phyloP scores from a whole-genome alignment of 2,113 vertebrate species.

The Coptodon bakossiorum region DNA sequence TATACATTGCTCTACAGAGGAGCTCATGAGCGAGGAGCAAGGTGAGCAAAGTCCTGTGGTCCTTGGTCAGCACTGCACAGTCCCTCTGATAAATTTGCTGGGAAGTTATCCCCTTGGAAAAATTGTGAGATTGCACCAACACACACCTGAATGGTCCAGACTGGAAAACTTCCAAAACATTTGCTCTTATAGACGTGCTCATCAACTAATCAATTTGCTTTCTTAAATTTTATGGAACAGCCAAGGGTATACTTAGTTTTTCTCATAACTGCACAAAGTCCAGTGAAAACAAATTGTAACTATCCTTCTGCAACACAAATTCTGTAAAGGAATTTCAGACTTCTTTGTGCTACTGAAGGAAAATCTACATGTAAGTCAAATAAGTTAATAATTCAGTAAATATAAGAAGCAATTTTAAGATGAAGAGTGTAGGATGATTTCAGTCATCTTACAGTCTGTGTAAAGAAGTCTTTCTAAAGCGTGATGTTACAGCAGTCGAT shows the following conservation, averaged over 20 bases:
- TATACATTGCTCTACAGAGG: neutral
- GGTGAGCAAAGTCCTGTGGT: neutral
- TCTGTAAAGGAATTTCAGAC: neutral
- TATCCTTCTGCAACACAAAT: neutral
- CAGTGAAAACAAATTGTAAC: neutral
- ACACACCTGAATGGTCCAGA: neutral
- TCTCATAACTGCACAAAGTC: neutral
- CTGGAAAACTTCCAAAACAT: neutral
- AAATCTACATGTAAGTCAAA: neutral
- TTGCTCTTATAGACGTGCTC: neutral
- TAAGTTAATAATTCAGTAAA: neutral
- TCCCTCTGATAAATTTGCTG: neutral
- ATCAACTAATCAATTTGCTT: neutral
- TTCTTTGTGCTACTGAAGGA: neutral
- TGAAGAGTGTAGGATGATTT: neutral
- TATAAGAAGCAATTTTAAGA: neutral
- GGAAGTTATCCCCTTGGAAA: neutral
- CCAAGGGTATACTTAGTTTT: neutral
- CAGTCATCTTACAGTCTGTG: neutral
- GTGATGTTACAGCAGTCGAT: neutral
- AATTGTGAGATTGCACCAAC: neutral
- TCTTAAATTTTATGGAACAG: neutral
- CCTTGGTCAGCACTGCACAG: neutral
- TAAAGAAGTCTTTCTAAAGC: neutral
- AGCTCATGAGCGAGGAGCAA: neutral